A percentile compares a stretch with the other conserved stretches of the same genome.
These are phyloP conservation scores for Proisotoma minuta DNA, from an alignment of 2,888 invertebrate species.

Conservation along the genomic window DNA sequence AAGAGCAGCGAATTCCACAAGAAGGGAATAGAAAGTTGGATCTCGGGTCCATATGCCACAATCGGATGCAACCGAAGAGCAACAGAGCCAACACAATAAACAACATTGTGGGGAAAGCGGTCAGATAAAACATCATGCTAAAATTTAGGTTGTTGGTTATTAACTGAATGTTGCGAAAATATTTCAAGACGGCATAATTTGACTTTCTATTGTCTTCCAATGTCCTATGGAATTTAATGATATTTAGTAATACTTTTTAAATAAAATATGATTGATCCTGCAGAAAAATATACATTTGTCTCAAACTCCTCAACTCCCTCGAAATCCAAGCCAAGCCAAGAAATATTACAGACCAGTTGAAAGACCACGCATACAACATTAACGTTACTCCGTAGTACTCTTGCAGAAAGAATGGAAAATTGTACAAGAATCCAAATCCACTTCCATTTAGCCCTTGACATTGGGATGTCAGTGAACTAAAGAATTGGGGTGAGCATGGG, in stretches of 20 bases:
- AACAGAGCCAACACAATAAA: constrained; percentile 11
- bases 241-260: too few relatives aligned
- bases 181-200: too few relatives aligned
- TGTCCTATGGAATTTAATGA: too few relatives aligned
- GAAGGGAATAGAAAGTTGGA: constrained; percentile 22
- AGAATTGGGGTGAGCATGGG: background rate
- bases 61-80: constrained; percentile 18
- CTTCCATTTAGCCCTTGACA: background rate
- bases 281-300: too few relatives aligned
- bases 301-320: background rate
- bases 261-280: too few relatives aligned
- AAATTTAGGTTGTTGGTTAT: constrained; percentile 13
- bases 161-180: constrained; percentile 6
- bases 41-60: constrained; percentile 10
- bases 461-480: background rate
- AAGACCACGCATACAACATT: background rate
- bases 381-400: background rate
- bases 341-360: background rate
- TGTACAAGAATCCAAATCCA: background rate
- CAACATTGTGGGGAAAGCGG: constrained; percentile 11
- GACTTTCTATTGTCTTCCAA: too few relatives aligned
- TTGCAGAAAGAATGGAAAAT: background rate
- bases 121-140: constrained; percentile 14
- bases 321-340: background rate
- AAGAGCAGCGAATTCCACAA: constrained; percentile 20